phyloP scores from a whole-genome alignment of 2,888 invertebrate genomes.

The Ormyrus pomaceus region DNA sequence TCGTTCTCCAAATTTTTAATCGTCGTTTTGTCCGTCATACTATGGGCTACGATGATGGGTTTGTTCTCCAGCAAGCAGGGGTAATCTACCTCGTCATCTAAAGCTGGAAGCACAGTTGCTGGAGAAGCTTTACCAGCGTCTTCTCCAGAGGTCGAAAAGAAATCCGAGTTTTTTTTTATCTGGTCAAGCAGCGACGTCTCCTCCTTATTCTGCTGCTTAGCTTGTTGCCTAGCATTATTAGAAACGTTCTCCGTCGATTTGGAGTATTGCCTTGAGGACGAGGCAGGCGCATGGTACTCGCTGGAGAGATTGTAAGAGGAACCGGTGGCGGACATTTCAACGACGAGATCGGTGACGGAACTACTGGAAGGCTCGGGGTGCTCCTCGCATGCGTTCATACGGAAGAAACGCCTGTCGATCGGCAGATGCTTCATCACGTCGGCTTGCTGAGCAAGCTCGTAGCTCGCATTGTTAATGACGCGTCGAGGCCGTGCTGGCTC shows the following conservation, averaged over 20 bases:
- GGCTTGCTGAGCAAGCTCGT: constrained; percentile 72
- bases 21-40: constrained; percentile 4
- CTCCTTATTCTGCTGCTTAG: constrained; percentile 41
- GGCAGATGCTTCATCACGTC: constrained; percentile 68
- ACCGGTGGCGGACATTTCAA: constrained; percentile 59
- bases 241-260: constrained; percentile 62
- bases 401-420: constrained; percentile 61
- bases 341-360: constrained; percentile 62
- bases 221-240: constrained; percentile 30
- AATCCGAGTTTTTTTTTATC: constrained; percentile 76
- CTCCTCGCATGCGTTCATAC: constrained; percentile 72
- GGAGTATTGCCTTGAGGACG: constrained; percentile 53
- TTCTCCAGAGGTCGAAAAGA: constrained; percentile 71
- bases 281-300: not conserved
- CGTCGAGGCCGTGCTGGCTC: constrained; percentile 53
- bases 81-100: constrained; percentile 72
- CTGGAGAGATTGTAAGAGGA: constrained; percentile 61
- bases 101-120: constrained; percentile 26
- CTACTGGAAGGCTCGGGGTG: constrained; percentile 60
- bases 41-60: constrained; percentile 62
- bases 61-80: constrained; percentile 71
- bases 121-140: constrained; percentile 46
- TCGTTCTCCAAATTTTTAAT: constrained; percentile 4
- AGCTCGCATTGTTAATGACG: constrained; percentile 73
- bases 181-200: constrained; percentile 62